Evolutionary conservation across 2,888 invertebrate genomes (phyloP), one percentile per base, ranked within the genome.

Genomic region (Lampropteryx suffumata): DNA sequence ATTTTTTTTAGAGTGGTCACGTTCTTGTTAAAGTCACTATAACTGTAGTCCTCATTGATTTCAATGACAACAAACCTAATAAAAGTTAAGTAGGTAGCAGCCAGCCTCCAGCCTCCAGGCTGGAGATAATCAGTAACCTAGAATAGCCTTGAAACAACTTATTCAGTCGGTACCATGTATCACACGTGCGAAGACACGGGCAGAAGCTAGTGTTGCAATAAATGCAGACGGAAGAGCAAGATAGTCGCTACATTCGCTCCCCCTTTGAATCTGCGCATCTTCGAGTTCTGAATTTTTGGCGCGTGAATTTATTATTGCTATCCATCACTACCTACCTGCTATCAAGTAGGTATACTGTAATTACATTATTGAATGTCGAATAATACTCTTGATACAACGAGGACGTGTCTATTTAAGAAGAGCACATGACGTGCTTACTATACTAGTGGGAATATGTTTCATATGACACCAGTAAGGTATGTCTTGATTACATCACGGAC

Each of bases 231-330:
- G 24, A 45, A 45, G 30, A 30, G 9, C 10, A 33, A 35, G 1
- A 21, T 17, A 17, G 17, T 14, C 5, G 12, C 7, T 13, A 3
- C 7, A n/a, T 39, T 40, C 2, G 17, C 36, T 46, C 26, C 26
- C 27, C 14, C 12, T 12, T n/a, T 7, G 26, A 55, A 57, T 59
- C 37, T 56, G 49, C 56, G 59, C 48, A 52, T 56, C 47, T 51
- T 65, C 59, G 40, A 52, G 53, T 50, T 61, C 54, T 36, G 59
- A 41, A 67, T 68, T 65, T 66, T 73, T 71, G 74, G 67, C 70
- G 50, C 54, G 48, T 36, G 43, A 36, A 33, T 42, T 50, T 50
- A 42, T 51, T 32, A 30, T 45, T 33, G 33, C 47, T 17, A 50
- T 62, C 42, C 39, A 60, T 62, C 57, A 64, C 62, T 50, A 64